Base-by-base conservation (phyloP, 2,113 vertebrate genomes). In the Sardina pilchardus region DNA sequence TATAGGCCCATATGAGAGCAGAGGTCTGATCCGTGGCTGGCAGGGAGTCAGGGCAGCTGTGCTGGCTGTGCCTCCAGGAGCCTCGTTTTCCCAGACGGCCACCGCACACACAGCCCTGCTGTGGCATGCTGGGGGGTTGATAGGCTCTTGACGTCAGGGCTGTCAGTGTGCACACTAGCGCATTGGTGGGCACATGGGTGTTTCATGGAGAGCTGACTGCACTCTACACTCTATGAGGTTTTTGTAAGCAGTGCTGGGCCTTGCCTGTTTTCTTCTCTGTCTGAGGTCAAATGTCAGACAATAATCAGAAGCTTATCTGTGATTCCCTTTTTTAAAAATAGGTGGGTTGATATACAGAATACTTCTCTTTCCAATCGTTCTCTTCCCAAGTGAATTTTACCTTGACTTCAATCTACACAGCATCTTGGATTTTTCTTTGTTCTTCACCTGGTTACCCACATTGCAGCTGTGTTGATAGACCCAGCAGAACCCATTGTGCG, bases 401-500 rank as follows among this genome's bases (percentile, higher is more conserved):
- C 93, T 95, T 95, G 86, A 96, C 90, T 80, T 59, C 56, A 53
- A 6, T 81, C 81, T 83, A 17, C 50, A 39, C 87, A 96, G 95
- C 53, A 95, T 48, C 88, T 81, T 0, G 91, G 92, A 24, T 1
- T 88, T 1, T 1, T 89, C 2, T 96, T 95, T 84, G 0, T 89
- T 30, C 86, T 94, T 14, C 92, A 95, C 85, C 56, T 96, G 9
- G 5, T 96, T 8, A 87, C 88, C 56, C 93, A 96, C 10, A 3
- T 95, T 81, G 82, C 88, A 2, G 91, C 93, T 0, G 84, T 93
- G 53, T 93, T 93, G 9, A 85, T 95, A 39, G 95, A 97, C 81
- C 94, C 95, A 0, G 94, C 94, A 0, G 94, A 95, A 24, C 85
- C 67, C 87, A 94, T 85, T 0, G 89, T 96, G 26, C 88, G 94